phyloP scores from a whole-genome alignment of 2,113 vertebrate species.

The Lucifuga dentata region DNA sequence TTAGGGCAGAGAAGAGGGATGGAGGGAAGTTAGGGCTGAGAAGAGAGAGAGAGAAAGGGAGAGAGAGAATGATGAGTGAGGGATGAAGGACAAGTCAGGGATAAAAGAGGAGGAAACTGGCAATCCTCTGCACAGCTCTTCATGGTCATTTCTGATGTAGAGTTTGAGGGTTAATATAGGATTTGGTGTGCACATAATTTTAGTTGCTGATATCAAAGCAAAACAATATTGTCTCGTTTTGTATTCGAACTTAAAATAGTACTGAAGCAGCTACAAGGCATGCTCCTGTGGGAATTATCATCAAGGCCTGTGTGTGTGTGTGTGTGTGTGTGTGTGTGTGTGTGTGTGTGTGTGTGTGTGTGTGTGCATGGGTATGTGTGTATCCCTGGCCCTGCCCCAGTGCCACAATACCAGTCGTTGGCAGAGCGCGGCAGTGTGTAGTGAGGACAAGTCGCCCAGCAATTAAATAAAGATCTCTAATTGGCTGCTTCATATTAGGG shows the following conservation, averaged over 20 bases:
- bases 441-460: slow-evolving; percentile 87
- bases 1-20: slow-evolving; percentile 53
- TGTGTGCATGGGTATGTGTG: slow-evolving; percentile 24
- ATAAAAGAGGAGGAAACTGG: slow-evolving; percentile 21
- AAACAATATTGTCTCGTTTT: slow-evolving; percentile 37
- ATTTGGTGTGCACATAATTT: slow-evolving; percentile 26
- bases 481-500: slow-evolving; percentile 93
- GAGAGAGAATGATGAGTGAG: slow-evolving; percentile 37
- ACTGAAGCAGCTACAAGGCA: slow-evolving; percentile 25
- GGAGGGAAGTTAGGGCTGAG: slow-evolving; percentile 47
- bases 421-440: slow-evolving; percentile 76
- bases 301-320: slow-evolving; percentile 76
- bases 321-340: slow-evolving; percentile 19
- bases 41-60: slow-evolving; percentile 33
- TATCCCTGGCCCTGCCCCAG: slow-evolving; percentile 50
- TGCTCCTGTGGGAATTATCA: slow-evolving; percentile 83
- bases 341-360: slow-evolving; percentile 1
- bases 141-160: not conserved
- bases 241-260: slow-evolving; percentile 38
- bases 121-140: slow-evolving; percentile 14
- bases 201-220: slow-evolving; percentile 41
- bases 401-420: slow-evolving; percentile 64
- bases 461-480: slow-evolving; percentile 96
- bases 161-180: slow-evolving; percentile 26
- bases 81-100: slow-evolving; percentile 38